phyloP scores from a whole-genome alignment of 2,888 invertebrate genomes.

The Drosophila maculinotata region DNA sequence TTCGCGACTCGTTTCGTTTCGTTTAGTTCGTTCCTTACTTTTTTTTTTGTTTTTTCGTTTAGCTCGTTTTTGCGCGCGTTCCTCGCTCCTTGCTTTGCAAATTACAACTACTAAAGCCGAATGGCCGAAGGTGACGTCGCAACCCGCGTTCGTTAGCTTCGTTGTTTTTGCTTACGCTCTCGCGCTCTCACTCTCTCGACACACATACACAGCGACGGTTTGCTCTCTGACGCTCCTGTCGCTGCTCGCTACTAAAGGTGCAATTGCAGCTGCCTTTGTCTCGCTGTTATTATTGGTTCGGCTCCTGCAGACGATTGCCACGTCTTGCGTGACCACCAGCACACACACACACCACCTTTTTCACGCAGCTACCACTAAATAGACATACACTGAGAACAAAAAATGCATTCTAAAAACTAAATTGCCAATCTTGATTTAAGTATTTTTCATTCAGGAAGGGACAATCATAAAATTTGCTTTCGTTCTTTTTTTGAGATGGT shows the following conservation, averaged over 20 bases:
- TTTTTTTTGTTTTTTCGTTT: constrained; percentile 49
- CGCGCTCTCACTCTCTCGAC: constrained; percentile 9
- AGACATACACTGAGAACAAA: constrained; percentile 50
- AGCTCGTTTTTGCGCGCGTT: constrained; percentile 72
- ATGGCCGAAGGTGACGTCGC: constrained; percentile 65
- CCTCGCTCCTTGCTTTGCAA: constrained; percentile 78
- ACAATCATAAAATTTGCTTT: too few species aligned
- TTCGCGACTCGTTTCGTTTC: constrained; percentile 38
- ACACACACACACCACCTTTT: constrained; percentile 53
- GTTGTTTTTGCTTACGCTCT: constrained; percentile 24
- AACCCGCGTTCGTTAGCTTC: constrained; percentile 43
- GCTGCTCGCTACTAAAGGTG: constrained; percentile 63
- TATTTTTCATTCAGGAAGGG: too few species aligned
- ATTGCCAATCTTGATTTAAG: too few species aligned
- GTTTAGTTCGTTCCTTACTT: constrained; percentile 24
- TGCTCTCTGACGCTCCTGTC: constrained; percentile 28
- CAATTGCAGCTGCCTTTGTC: constrained; percentile 80
- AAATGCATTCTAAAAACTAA: background rate
- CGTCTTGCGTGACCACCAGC: constrained; percentile 79
- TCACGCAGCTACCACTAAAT: constrained; percentile 71
- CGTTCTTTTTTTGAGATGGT: too few species aligned
- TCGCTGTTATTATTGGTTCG: constrained; percentile 57
- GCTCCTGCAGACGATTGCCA: constrained; percentile 51
- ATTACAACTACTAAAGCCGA: constrained; percentile 78
- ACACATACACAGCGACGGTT: background rate